Conservation (phyloP, 1,140 invertebrate genomes). For the Tetragnatha versicolor region DNA sequence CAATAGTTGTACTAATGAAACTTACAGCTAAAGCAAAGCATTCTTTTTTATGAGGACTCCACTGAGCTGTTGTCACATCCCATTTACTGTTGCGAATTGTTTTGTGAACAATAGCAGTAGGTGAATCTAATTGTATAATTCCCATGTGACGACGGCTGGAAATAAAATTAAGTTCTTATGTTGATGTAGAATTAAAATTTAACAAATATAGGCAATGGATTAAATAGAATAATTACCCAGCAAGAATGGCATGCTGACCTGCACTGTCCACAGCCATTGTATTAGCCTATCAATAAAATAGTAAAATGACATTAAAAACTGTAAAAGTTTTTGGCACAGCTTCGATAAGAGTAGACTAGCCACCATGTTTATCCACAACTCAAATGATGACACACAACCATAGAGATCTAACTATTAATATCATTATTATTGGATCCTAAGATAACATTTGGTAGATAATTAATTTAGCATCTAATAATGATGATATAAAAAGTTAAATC, state of each 20-base stretch:
- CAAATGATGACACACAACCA: background rate
- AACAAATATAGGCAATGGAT: background rate
- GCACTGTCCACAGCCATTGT: conserved; percentile 37
- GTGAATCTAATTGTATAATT: conserved; percentile 78
- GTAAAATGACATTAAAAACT: background rate
- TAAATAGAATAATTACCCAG: conserved; percentile 9
- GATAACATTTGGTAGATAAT: background rate
- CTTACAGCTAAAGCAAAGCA: conserved; percentile 89
- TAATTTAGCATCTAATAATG: background rate
- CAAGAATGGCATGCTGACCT: conserved; percentile 44
- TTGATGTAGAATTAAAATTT: background rate
- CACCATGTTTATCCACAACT: no score
- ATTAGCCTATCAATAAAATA: conserved; percentile 12
- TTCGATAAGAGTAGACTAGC: no score
- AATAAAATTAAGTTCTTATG: conserved; percentile 42
- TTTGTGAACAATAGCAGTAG: conserved; percentile 71
- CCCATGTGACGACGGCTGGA: conserved; percentile 79
- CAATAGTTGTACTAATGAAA: background rate
- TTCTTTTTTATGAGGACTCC: conserved; percentile 85
- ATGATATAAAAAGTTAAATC: background rate
- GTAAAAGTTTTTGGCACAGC: background rate
- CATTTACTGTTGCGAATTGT: conserved; percentile 82
- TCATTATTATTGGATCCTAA: background rate
- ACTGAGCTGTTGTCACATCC: conserved; percentile 89
- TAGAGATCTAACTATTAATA: background rate